Evolutionary conservation across 2,797 vertebrate genomes (phyloP), one percentile per base, ranked within the genome.

Genomic region (Siniperca scherzeri): DNA sequence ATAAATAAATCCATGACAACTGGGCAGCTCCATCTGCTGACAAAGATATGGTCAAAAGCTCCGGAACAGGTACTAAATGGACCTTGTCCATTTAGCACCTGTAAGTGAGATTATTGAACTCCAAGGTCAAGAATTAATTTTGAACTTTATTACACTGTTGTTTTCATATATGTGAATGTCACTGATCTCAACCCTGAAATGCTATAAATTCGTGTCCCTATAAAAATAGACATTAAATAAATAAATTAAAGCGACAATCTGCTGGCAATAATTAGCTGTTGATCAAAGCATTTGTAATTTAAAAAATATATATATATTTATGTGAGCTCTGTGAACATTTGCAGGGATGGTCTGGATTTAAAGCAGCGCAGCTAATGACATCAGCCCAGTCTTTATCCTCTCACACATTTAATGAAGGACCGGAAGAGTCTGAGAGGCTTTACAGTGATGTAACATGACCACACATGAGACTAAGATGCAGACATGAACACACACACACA

Each of bases 351-450:
- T 52, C 30, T 74, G 61, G 73, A 80, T 78, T 80, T 77, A 85
- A 88, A 82, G 79, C 82, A 3, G 48, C 52, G 53, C 64, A 10
- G 85, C 80, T 89, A 88, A 92, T 91, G 89, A 92, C 91, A 91
- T 94, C 89, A 87, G 80, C 83, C 59, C 4, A 11, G 65, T 88
- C 83, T 80, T 90, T 86, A 93, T 93, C 91, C 91, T 90, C 70
- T 90, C 84, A 84, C 70, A 52, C 48, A 40, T 80, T 62, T 85
- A 81, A 86, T 79, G 82, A 92, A 78, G 60, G 77, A 76, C 77
- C 50, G 87, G 83, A 89, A 83, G 88, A 77, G 83, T 82, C 88
- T 88, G 82, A 91, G 90, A 90, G 79, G 90, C 85, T 92, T 92
- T 91, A 76, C 40, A 14, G 74, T 87, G 87, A 93, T 88, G 92